Conservation (phyloP, 2,113 vertebrate genomes). For the Prionailurus viverrinus region DNA sequence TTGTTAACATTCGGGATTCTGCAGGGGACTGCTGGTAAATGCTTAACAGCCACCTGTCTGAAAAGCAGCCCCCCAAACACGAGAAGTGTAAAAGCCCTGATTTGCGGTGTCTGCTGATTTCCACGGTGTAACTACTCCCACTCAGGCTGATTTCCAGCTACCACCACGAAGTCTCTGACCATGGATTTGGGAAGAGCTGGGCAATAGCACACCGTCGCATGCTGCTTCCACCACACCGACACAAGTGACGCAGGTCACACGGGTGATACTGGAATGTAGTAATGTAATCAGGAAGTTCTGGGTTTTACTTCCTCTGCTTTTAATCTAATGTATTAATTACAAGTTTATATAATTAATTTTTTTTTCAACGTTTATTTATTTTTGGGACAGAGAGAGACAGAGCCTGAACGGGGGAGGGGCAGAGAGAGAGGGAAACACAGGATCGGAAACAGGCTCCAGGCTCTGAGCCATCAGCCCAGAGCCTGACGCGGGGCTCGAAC, state of each 20-base stretch:
- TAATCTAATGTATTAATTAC: neutral
- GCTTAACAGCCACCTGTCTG: neutral
- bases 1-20: neutral
- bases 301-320: neutral
- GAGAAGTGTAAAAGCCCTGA: neutral
- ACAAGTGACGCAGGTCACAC: neutral
- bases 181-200: neutral
- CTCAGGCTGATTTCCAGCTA: neutral
- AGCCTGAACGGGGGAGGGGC: too few species aligned
- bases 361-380: too few species aligned
- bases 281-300: neutral
- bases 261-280: neutral
- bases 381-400: too few species aligned
- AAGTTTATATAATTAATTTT: neutral
- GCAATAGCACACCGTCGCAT: fast-evolving
- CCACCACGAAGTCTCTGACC: neutral
- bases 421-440: too few species aligned
- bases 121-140: neutral
- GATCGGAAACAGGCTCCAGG: too few species aligned
- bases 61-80: neutral
- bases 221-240: neutral
- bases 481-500: too few species aligned
- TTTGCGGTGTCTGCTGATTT: neutral
- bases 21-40: neutral
- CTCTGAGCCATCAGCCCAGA: too few species aligned